phyloP scores from a whole-genome alignment of 2,113 vertebrate genomes.

The Nicator chloris region DNA sequence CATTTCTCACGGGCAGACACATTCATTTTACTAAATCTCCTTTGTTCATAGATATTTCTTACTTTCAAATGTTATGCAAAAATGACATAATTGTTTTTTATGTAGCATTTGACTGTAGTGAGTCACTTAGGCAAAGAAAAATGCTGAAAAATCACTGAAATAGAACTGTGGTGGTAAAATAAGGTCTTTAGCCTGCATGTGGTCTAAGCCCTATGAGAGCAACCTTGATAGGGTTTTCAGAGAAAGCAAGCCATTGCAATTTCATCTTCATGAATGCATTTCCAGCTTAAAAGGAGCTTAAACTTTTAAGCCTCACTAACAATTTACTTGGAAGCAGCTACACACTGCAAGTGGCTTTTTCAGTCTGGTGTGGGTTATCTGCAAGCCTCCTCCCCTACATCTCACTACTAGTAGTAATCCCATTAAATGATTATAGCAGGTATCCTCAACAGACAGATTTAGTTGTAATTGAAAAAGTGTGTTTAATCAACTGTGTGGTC shows the following conservation, averaged over 20 bases:
- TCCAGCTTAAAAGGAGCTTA: slow-evolving; percentile 18
- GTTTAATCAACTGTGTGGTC: not conserved
- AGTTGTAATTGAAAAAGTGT: not conserved
- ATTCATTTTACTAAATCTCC: not conserved
- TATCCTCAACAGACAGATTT: not conserved
- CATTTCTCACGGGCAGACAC: not conserved
- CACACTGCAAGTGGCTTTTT: not conserved
- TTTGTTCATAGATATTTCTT: not conserved
- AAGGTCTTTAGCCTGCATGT: not conserved
- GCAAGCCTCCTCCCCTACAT: not conserved
- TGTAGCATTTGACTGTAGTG: not conserved
- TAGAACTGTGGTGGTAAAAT: not conserved
- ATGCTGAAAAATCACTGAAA: not conserved
- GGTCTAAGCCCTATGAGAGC: not conserved
- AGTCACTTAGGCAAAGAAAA: not conserved
- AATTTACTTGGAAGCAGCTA: not conserved
- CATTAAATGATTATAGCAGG: slow-evolving; percentile 24
- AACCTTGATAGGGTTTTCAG: not conserved
- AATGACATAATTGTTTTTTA: not conserved
- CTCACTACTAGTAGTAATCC: not conserved
- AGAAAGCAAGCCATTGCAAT: not conserved
- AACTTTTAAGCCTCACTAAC: not conserved
- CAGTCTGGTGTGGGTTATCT: not conserved
- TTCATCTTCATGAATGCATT: slow-evolving; percentile 21
- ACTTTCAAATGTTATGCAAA: not conserved